phyloP scores from a whole-genome alignment of 2,113 vertebrate genomes.

The Pachycephala philippinensis region DNA sequence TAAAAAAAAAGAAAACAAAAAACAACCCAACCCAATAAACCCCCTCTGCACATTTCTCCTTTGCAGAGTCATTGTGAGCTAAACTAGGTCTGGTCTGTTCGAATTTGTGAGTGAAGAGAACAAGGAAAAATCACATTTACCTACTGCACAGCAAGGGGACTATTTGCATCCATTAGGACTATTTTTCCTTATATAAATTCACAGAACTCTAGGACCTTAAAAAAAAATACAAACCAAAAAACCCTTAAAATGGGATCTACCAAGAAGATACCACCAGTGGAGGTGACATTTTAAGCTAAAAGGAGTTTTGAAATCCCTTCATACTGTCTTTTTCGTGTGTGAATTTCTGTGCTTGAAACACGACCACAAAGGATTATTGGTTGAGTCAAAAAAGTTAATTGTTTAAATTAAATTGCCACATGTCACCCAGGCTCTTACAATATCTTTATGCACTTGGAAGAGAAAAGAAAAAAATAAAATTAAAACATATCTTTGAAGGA shows the following conservation, averaged over 20 bases:
- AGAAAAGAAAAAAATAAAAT: neutral
- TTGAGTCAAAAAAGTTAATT: neutral
- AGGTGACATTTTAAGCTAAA: neutral
- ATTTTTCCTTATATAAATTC: constrained; percentile 1
- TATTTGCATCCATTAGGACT: neutral
- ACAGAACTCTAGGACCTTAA: constrained; percentile 19
- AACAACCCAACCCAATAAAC: neutral
- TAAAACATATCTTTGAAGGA: neutral
- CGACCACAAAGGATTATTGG: neutral
- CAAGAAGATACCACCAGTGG: neutral
- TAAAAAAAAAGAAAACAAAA: neutral
- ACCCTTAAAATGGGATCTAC: neutral
- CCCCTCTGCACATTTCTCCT: neutral
- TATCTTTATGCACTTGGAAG: neutral
- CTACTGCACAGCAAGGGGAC: constrained; percentile 3
- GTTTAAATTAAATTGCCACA: neutral
- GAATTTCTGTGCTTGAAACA: neutral
- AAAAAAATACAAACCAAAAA: neutral
- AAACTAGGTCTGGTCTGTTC: neutral
- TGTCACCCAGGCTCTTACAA: neutral
- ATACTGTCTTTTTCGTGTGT: neutral
- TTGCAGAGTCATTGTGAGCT: constrained; percentile 4
- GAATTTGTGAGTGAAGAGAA: neutral
- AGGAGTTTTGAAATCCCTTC: neutral
- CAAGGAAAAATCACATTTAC: neutral